Base-by-base conservation (phyloP, 2,797 vertebrate genomes). In the Sebastes dallii region DNA sequence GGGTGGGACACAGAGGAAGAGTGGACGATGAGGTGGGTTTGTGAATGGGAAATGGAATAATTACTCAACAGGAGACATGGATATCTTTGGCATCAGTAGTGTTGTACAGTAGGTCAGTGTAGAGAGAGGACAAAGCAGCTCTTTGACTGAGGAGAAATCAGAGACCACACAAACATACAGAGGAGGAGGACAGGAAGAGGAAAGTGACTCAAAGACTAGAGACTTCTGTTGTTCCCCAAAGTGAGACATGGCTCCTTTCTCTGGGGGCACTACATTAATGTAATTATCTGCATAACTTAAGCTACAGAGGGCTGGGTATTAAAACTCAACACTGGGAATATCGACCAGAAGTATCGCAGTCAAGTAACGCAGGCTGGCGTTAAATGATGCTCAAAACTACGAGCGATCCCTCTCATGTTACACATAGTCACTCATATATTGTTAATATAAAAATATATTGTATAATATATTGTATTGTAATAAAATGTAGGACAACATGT, bases 61-160 rank as follows among this genome's bases (percentile, higher is more conserved):
- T 54, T n/a, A 60, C 46, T 65, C 61, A 42, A 30, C 39, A 52
- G 78, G 75, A 54, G 11, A 67, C 68, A 36, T 1, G n/a, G 58
- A 34, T 70, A 77, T 82, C 56, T 75, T 62, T 86, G 75, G 78
- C 80, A 66, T 3, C 25, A n/a, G 60, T 46, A 29, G 42, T 71
- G 67, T 36, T 27, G 39, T 72, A 86, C 78, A 86, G 85, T 71
- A 12, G 11, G 16, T 69, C 27, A 46, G 42, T 83, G 64, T 66
- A 12, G 20, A 54, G 20, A 6, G 52, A 70, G 36, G 0, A 91
- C 85, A 92, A 85, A 85, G 85, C 66, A 25, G 74, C 73, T 83
- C 82, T 87, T 78, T 90, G 77, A 88, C 34, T 29, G 36, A 70
- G 65, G 36, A 60, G 58, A 70, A 55, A 58, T 24, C 18, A 30